Evolutionary conservation across 2,888 invertebrate genomes (phyloP).

Genomic region (Pilophorus perplexus): DNA sequence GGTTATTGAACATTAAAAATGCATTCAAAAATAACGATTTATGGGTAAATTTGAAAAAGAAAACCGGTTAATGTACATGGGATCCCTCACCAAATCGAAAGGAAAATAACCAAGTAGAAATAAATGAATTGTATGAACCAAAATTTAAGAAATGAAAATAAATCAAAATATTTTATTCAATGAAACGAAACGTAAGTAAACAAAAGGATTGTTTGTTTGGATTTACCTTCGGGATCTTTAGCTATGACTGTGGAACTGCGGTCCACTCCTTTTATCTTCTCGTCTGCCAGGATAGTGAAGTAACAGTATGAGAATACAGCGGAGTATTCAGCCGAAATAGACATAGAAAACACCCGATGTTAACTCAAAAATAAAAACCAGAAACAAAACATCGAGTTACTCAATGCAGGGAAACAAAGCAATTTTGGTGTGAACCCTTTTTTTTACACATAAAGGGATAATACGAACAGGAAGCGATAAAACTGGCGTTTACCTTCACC

Average conservation of each 20-base stretch:
- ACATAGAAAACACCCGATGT: slow-evolving; percentile 18
- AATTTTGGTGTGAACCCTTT: neutral
- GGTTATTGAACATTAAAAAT: no score
- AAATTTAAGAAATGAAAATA: slow-evolving; percentile 19
- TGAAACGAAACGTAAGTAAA: neutral
- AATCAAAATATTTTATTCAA: slow-evolving; percentile 2
- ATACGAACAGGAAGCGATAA: neutral
- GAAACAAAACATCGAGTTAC: neutral
- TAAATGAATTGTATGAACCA: neutral
- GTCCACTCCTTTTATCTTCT: slow-evolving; percentile 84
- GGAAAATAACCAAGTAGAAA: no score
- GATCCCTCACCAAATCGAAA: no score
- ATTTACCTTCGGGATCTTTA: slow-evolving; percentile 83
- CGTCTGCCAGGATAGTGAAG: slow-evolving; percentile 60
- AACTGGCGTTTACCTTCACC: neutral
- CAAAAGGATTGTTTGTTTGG: slow-evolving; percentile 15
- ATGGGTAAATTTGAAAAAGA: no score
- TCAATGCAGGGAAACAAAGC: neutral
- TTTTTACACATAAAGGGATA: no score
- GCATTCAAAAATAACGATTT: no score
- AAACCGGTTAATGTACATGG: no score
- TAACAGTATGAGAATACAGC: slow-evolving; percentile 32
- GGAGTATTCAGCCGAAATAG: slow-evolving; percentile 23
- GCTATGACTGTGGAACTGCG: slow-evolving; percentile 91
- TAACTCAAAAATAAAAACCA: slow-evolving; percentile 17